Evolutionary conservation across 2,888 invertebrate species (phyloP), one percentile per base, ranked within the genome.

Genomic region (Timandra comae): DNA sequence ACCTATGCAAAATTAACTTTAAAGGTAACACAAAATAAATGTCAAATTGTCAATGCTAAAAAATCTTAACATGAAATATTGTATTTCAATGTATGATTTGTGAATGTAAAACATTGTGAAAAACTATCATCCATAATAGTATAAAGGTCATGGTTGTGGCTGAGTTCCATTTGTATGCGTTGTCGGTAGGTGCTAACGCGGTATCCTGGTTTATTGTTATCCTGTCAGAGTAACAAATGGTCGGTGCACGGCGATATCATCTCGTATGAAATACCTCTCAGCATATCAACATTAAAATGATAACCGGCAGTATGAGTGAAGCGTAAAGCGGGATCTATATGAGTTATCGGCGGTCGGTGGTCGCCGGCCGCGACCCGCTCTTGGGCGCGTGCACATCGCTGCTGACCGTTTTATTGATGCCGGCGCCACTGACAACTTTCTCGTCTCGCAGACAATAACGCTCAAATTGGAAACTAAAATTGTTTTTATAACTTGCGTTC

Each of bases 341-440:
- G n/a, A n/a, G n/a, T n/a, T n/a, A n/a, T 60, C 65, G 68, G 63
- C 60, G 50, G 56, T 69, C 65, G 69, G 62, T 67, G 69, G 73
- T 73, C 59, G 64, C 45, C 45, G 49, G 44, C 42, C 51, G 51
- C 48, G 49, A 41, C 55, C 44, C 52, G 54, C 40, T 51, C 24
- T 24, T 7, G n/a, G n/a, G 63, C 77, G 65, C 76, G 76, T 73
- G 74, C 69, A 49, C 66, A 50, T 50, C 51, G 49, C 56, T 61
- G 62, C 66, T 67, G 71, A 63, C 70, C 48, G 65, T 70, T 79
- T 80, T 84, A 84, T 84, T 80, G 72, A 73, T 73, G 77, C 69
- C 76, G 82, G 84, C 82, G 84, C 84, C 84, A 79, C 64, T 56
- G 63, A 69, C 71, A 75, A 78, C 84, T 84, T 84, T 85, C 84